Conservation (phyloP, 2,113 vertebrate genomes). For the Xiphophorus hellerii region DNA sequence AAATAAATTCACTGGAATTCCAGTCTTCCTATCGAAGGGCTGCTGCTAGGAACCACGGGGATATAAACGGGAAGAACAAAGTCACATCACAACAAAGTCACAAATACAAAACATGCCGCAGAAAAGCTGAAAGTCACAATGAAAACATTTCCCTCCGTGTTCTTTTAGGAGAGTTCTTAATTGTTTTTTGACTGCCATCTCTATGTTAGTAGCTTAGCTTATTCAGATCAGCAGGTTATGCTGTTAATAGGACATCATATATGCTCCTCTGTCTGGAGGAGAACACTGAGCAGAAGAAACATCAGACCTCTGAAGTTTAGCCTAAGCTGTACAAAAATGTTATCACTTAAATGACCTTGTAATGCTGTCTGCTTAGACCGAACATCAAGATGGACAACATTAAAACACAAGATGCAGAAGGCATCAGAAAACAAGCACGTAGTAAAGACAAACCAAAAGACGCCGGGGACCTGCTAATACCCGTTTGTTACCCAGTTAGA, state of each 20-base stretch:
- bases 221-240: constrained; percentile 13
- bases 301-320: not conserved
- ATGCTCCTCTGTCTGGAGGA: not conserved
- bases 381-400: not conserved
- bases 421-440: not conserved
- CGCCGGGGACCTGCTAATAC: not conserved
- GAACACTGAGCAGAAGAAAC: not conserved
- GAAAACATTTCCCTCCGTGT: not conserved
- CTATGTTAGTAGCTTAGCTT: not conserved
- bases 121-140: constrained; percentile 15
- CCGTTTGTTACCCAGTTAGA: not conserved
- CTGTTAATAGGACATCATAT: constrained; percentile 5
- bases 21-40: constrained; percentile 61
- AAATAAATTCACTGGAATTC: constrained; percentile 68
- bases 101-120: constrained; percentile 47
- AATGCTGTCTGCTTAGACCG: not conserved
- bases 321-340: not conserved
- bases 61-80: constrained; percentile 42
- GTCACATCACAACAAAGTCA: constrained; percentile 54
- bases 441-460: not conserved
- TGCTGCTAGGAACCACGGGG: constrained; percentile 48
- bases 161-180: too few species aligned
- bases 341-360: not conserved
- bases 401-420: not conserved
- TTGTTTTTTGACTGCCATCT: not conserved